Evolutionary conservation across 2,113 vertebrate genomes (phyloP), one percentile per base, ranked within the genome.

Genomic region (Tretioscincus oriximinensis): DNA sequence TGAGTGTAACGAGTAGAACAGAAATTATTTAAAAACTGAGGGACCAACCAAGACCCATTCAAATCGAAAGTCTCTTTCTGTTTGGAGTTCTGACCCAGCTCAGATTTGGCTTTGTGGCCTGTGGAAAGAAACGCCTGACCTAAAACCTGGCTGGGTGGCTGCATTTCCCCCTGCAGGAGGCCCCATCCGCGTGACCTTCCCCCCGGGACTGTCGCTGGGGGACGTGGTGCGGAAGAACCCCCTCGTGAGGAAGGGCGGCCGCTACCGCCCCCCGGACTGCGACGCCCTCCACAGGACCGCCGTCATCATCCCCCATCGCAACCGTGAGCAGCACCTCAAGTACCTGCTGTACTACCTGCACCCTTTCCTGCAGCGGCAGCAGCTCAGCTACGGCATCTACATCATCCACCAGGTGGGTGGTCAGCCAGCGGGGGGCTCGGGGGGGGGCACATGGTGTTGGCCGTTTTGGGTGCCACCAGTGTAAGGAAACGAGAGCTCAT

Each of bases 301-400:
- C 51, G 90, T 96, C 71, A 92, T 96, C 81, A 95, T 96, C n/a
- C 95, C 96, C 22, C 95, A 95, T 91, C 92, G 92, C n/a, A 93
- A 92, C 87, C 65, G 96, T 11, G 95, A 94, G 63, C 92, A 95
- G 70, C 95, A 96, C 84, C 92, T 96, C 0, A 95, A 94, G 88
- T 95, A 95, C 88, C 90, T 97, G 9, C 94, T 96, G 4, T 97
- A 95, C 88, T 94, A 95, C 76, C 88, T 97, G 22, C 95, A 96
- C 29, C 95, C 96, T 0, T 96, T 97, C 77, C 92, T 97, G 54
- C 96, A 96, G 93, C 82, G 91, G 4, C 96, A 96, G 75, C 96
- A 96, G 89, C 94, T 97, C 49, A 92, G 87, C 71, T 97, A 96
- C 22, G 92, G 95, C 20, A 95, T 96, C 9, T 97, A 96, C 26